Percentiles rank a stretch among this genome's conserved stretches.
Conservation (phyloP, 2,113 vertebrate species). For the Ceyx margarethae region DNA sequence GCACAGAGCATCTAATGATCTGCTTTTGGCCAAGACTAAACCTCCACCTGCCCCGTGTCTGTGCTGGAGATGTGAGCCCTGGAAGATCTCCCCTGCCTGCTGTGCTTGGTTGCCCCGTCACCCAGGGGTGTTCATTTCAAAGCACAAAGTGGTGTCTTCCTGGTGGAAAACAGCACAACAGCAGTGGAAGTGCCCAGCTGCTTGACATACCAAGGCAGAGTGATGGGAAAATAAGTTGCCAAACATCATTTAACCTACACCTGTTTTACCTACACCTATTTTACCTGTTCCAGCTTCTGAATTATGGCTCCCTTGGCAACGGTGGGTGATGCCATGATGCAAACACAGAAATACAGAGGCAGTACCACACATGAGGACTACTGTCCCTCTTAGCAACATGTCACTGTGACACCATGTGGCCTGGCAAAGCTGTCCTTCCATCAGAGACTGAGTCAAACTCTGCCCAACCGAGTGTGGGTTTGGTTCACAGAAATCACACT, state of each 20-base stretch:
- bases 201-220: background rate
- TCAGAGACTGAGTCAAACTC: background rate
- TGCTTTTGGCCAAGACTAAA: background rate
- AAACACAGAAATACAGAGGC: background rate
- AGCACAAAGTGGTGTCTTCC: background rate
- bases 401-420: background rate
- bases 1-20: background rate
- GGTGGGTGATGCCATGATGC: background rate
- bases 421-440: fast-evolving
- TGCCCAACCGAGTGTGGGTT: background rate
- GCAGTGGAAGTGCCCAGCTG: background rate
- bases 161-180: background rate
- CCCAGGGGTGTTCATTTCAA: fast-evolving
- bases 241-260: fast-evolving
- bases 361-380: background rate
- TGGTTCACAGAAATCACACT: background rate
- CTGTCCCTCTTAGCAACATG: background rate
- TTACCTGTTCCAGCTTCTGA: background rate
- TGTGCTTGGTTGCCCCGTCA: background rate
- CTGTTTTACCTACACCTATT: background rate
- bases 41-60: background rate
- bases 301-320: background rate
- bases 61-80: background rate
- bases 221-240: fast-evolving
- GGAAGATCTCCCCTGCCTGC: background rate